Base-by-base conservation (phyloP, 2,888 invertebrate genomes). In the Chaitophorus viminalis region DNA sequence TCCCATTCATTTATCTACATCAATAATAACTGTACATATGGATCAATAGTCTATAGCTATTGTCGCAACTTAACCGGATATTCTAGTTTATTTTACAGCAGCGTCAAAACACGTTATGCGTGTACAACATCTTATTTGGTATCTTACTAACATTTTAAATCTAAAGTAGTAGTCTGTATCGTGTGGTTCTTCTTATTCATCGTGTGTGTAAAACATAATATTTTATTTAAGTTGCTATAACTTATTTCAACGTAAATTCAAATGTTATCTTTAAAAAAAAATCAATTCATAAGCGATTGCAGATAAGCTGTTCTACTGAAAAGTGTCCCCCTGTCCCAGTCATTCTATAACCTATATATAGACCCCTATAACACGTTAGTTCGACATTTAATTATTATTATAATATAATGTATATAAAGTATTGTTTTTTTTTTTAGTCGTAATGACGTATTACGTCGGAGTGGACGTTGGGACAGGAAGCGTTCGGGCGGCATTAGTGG, bases 391-490 rank as follows among this genome's bases (percentile, higher is more conserved):
- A 46, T 14, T 3, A 46, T 14, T 46, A 14, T 46, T 46, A 14
- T 46, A 14, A 46, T 6, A 39, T 6, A 39, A 39, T 39, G 39
- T 46, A 1, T 14, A 2, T 11, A 46, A 1, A 46, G 1, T 46
- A 14, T 46, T 46, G 14, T 46, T 9, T 46, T 46, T 46, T 46
- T 14, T 46, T 46, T 1, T 46, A 11, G 8, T 46, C 2, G 14
- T 46, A 46, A 76, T 25, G 14, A 72, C 36, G 65, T 89, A 89
- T 52, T 79, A 88, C 18, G 82, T 97, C 90, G 97, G 97, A 88
- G 96, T 98, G 21, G 99, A 99, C 92, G 98, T 98, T 70, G 99
- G 99, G 9, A 97, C 97, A 3, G 95, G 95, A 25, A 98, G 98
- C 92, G 97, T 94, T 0, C 93, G 99, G 89, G 97, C 96, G 14